Evolutionary conservation across 2,888 invertebrate species (phyloP), one percentile per base, ranked within the genome.

Genomic region (Serripes groenlandicus): DNA sequence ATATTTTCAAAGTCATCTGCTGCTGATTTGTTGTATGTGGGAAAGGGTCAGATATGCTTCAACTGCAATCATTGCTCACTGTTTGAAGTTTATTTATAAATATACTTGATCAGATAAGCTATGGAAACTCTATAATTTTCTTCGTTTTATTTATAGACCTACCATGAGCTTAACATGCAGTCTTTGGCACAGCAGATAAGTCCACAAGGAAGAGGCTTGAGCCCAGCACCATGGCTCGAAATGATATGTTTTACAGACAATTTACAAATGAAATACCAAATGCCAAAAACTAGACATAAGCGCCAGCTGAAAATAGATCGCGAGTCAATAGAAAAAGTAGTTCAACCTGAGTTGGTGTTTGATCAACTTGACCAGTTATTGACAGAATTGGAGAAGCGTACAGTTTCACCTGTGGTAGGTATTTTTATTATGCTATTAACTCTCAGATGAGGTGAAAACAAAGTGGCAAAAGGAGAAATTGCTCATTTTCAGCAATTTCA

Each of bases 161-260:
- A 84, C 37, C 81, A 81, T 58, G 72, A 81, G 9, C 64, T 84
- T 34, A 73, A 81, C 32, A 78, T 83, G 76, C 83, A 83, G 69
- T 83, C 83, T 2, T 56, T 84, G 15, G 81, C 81, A 15, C 79
- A 73, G 26, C 79, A 81, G 56, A 76, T 77, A 72, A 71, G 76
- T 37, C 75, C 69, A 18, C 66, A 66, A 35, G 37, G 42, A 30
- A 85, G 81, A 21, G 78, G 85, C 18, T 64, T 85, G 58, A 73
- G 77, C 21, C 85, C 85, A 18, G 89, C 90, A 11, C 87, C 86
- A 3, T 91, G 91, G 91, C 71, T 91, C 0, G 77, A 87, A 70
- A 82, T 71, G 21, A 77, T 87, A 1, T 68, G 86, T 49, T 90
- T 89, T 85, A 83, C 85, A 0, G 77, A 84, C 23, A 75, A 83